Evolutionary conservation across 2,888 invertebrate genomes (phyloP).

Genomic region (Spatulosminthurus flaviceps): DNA sequence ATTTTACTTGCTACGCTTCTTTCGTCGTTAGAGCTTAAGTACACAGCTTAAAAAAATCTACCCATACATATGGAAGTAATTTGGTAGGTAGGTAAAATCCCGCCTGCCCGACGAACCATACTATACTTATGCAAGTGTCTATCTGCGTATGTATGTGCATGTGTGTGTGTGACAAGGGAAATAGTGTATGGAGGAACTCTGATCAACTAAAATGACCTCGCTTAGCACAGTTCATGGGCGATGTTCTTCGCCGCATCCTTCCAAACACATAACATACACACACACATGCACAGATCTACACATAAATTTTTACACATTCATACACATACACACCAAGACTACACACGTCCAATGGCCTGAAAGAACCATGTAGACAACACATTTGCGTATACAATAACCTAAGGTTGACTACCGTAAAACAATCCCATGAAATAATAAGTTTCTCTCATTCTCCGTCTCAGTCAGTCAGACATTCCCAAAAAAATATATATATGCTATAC

Average conservation of each 20-base stretch:
- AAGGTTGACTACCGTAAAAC: neutral
- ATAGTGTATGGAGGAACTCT: constrained; percentile 4
- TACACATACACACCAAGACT: too few species aligned
- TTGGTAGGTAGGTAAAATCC: too few species aligned
- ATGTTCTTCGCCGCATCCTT: neutral
- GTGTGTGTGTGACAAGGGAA: too few species aligned
- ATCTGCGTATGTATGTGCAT: neutral
- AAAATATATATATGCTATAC: too few species aligned
- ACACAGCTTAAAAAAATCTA: too few species aligned
- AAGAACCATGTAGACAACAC: constrained; percentile 13
- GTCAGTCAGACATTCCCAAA: neutral
- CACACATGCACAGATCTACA: neutral
- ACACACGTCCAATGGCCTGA: constrained; percentile 1
- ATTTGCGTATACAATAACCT: constrained; percentile 9
- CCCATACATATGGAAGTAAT: too few species aligned
- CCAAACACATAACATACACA: neutral
- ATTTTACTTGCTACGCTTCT: too few species aligned
- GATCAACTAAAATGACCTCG: constrained; percentile 28
- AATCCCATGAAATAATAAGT: too few species aligned
- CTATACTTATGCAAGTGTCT: neutral
- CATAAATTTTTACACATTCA: neutral
- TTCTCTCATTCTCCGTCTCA: neutral
- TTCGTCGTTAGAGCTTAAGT: too few species aligned
- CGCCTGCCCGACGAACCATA: neutral
- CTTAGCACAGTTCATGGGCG: constrained; percentile 25